Percentiles rank a stretch among this genome's conserved stretches.
Conservation (phyloP, 2,113 vertebrate species). For the Pantherophis guttatus region DNA sequence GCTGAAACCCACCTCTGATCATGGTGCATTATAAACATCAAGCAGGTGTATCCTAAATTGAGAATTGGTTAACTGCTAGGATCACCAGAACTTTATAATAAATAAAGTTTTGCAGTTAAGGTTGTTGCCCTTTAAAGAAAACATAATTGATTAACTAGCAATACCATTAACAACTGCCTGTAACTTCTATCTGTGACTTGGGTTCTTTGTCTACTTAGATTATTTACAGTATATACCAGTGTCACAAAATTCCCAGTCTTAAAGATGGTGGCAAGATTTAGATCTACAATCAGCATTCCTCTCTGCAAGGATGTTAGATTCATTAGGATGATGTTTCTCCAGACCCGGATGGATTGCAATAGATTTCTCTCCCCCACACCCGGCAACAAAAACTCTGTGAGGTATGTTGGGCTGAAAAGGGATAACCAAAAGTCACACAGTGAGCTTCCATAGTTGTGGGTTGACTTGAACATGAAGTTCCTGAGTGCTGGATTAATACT, state of each 20-base stretch:
- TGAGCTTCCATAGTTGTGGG: background rate
- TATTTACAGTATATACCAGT: background rate
- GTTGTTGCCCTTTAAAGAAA: background rate
- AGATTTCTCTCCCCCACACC: background rate
- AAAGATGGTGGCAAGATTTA: background rate
- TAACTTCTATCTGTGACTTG: background rate
- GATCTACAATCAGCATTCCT: background rate
- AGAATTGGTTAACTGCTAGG: background rate
- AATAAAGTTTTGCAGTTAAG: background rate
- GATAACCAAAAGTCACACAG: background rate
- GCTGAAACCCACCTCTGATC: too few relatives aligned
- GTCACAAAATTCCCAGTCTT: background rate
- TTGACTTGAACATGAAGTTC: background rate
- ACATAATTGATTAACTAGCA: background rate
- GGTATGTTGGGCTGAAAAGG: background rate
- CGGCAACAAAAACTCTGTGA: background rate
- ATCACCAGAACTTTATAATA: background rate
- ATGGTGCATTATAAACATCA: background rate
- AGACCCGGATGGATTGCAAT: background rate
- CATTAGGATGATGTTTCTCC: background rate
- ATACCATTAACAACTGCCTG: background rate
- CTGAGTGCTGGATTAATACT: background rate
- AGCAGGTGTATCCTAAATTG: slow-evolving; percentile 1
- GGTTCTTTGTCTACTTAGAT: background rate
- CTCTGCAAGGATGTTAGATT: background rate